Evolutionary conservation across 2,888 invertebrate genomes (phyloP).

Genomic region (Exephanes ischioxanthus): DNA sequence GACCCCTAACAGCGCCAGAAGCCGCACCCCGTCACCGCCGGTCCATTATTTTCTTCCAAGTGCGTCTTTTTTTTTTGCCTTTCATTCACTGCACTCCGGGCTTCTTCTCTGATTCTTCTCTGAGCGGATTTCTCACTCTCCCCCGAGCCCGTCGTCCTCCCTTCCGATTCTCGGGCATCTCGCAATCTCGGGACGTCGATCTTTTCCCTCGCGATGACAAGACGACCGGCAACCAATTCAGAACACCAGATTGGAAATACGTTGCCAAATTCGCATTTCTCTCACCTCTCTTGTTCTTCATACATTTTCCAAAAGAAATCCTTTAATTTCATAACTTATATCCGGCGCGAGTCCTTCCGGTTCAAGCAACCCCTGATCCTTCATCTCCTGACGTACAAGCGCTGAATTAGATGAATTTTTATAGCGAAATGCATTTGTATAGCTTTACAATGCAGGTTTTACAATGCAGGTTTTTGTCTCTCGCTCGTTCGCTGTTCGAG

Average conservation of each 20-base stretch:
- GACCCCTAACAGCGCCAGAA: conserved; percentile 12
- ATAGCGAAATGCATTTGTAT: not conserved
- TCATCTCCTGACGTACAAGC: not conserved
- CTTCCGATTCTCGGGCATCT: conserved; percentile 23
- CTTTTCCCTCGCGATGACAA: conserved; percentile 25
- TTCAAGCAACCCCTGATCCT: not conserved
- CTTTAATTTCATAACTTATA: conserved; percentile 3
- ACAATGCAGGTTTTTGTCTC: not conserved
- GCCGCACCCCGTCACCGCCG: conserved; percentile 1
- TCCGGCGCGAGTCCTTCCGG: not conserved
- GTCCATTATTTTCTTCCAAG: conserved; percentile 22
- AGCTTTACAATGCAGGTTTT: not conserved
- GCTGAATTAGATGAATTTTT: not conserved
- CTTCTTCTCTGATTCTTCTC: conserved; percentile 23
- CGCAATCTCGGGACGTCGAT: conserved; percentile 20
- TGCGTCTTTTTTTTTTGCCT: not conserved
- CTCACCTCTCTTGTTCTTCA: not conserved
- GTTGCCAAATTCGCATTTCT: not conserved
- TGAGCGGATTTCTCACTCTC: conserved; percentile 9
- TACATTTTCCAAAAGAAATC: not conserved
- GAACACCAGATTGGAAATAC: conserved; percentile 9
- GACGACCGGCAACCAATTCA: conserved; percentile 6
- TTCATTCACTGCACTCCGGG: conserved; percentile 33
- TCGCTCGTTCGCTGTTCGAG: not conserved
- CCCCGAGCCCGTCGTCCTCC: not conserved